Percentiles rank a stretch among this genome's conserved stretches.
phyloP scores from a whole-genome alignment of 2,888 invertebrate species.

The Alviniconcha strummeri region DNA sequence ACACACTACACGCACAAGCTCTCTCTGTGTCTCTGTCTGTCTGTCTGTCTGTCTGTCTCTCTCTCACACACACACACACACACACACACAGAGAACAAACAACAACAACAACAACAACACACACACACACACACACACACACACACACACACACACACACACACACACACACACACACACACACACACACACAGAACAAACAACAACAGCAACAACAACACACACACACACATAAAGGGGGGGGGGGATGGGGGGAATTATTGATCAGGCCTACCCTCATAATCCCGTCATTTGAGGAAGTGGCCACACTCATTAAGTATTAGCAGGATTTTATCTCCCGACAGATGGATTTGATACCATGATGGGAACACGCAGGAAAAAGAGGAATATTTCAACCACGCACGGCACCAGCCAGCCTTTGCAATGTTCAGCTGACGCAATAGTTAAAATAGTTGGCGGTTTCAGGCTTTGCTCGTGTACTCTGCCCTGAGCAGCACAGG shows the following conservation, averaged over 20 bases:
- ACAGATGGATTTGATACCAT: neutral
- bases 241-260: neutral
- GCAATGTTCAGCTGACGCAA: no score
- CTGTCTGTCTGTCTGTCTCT: neutral
- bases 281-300: neutral
- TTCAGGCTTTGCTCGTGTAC: no score
- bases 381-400: neutral
- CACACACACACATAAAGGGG: neutral
- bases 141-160: neutral
- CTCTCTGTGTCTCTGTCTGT: constrained; percentile 3
- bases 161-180: neutral
- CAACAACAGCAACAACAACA: neutral
- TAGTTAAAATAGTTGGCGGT: no score
- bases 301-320: no score
- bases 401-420: neutral
- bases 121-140: neutral
- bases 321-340: neutral
- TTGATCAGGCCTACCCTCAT: neutral
- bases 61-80: neutral
- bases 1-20: neutral
- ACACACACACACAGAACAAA: neutral
- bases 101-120: neutral
- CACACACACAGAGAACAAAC: neutral
- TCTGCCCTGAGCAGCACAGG: no score
- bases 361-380: neutral